These are phyloP conservation scores for Choristoneura fumiferana DNA, from an alignment of 1,140 invertebrate genomes.

Conservation along the genomic window DNA sequence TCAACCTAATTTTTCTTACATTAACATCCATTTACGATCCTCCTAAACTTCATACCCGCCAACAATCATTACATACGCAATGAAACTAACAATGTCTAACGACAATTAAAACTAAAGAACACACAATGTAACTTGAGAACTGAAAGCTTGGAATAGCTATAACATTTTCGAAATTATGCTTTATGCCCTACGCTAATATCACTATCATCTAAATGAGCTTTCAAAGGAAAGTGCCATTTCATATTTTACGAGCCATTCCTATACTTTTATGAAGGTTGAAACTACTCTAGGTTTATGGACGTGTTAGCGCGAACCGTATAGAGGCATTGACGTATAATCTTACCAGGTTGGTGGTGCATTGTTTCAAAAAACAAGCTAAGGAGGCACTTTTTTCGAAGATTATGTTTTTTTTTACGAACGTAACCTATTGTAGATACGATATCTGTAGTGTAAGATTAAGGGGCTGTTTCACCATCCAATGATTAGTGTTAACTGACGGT, in stretches of 20 bases:
- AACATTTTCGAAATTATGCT: constrained; percentile 14
- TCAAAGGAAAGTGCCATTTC: constrained; percentile 17
- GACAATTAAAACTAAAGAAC: not conserved
- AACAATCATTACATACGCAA: not conserved
- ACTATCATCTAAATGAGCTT: constrained; percentile 18
- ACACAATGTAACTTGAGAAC: constrained; percentile 5
- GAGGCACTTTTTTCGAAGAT: no score
- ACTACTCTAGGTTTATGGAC: constrained; percentile 1
- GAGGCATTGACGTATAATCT: no score
- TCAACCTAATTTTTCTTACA: no score
- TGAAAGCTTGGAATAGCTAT: not conserved
- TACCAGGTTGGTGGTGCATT: no score
- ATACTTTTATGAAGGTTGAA: constrained; percentile 8
- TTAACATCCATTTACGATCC: no score
- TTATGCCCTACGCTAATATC: constrained; percentile 10
- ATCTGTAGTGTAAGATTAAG: no score
- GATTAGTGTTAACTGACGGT: no score
- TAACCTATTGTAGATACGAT: no score
- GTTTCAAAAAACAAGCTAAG: no score
- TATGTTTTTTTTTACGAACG: no score
- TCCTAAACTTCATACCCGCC: no score
- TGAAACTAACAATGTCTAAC: constrained; percentile 1
- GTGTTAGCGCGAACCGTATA: not conserved
- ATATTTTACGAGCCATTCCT: constrained; percentile 16
- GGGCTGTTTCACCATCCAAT: no score